Evolutionary conservation across 2,797 vertebrate species (phyloP).

Genomic region (Cercopithecus neglectus): DNA sequence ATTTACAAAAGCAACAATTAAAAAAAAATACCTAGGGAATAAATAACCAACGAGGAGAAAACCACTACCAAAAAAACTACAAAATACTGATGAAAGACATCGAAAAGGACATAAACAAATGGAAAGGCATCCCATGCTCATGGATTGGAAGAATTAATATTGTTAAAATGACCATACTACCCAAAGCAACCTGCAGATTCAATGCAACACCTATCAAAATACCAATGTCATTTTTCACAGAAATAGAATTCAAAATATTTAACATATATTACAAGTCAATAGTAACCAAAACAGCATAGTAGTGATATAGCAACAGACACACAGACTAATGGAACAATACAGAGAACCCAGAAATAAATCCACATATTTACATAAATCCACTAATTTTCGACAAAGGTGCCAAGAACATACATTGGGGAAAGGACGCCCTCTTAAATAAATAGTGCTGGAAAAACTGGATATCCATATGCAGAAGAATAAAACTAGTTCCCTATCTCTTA

Average conservation of each 20-base stretch:
- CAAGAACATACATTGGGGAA: background rate
- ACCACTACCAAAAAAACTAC: background rate
- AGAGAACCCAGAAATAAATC: background rate
- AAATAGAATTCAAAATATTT: background rate
- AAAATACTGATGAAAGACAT: background rate
- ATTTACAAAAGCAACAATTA: background rate
- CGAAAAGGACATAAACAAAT: background rate
- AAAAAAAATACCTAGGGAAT: background rate
- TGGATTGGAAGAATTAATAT: background rate
- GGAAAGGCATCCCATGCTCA: background rate
- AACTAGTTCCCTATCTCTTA: background rate
- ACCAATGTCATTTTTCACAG: background rate
- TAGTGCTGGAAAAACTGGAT: background rate
- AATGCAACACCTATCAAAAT: background rate
- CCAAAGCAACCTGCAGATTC: background rate
- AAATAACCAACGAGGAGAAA: background rate
- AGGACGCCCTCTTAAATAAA: too few species aligned
- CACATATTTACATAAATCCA: background rate
- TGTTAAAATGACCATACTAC: background rate
- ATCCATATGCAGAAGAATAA: background rate
- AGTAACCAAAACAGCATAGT: background rate
- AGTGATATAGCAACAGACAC: background rate
- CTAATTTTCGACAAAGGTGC: background rate
- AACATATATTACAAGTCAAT: background rate
- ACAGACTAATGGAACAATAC: background rate